Percentiles rank a stretch among this genome's conserved stretches.
These are phyloP conservation scores for Mesocricetus auratus DNA, from an alignment of 2,113 vertebrate genomes.

Conservation along the genomic window DNA sequence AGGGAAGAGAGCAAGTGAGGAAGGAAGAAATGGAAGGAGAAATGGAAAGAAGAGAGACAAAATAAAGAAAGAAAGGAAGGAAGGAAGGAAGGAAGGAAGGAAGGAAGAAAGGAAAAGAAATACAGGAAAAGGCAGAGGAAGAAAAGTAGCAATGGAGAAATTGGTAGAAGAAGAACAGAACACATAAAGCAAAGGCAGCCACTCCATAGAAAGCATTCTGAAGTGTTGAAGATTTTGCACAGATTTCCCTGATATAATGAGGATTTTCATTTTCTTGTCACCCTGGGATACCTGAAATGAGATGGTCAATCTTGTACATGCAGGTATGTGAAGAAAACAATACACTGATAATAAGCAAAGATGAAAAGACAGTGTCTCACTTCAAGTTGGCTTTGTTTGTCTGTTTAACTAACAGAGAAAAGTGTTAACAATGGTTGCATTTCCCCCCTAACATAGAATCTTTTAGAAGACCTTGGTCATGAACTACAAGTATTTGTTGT, in stretches of 20 bases:
- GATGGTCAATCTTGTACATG: background rate
- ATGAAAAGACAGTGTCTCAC: background rate
- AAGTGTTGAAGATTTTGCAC: background rate
- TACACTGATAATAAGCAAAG: background rate
- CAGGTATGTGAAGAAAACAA: background rate
- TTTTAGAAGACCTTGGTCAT: background rate
- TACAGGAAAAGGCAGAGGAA: background rate
- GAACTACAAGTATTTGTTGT: background rate
- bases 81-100: too few relatives aligned
- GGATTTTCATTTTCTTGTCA: background rate
- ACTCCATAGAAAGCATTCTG: background rate
- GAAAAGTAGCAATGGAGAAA: background rate
- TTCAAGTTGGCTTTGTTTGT: background rate
- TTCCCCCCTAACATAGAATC: background rate
- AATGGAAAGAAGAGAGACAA: accelerated
- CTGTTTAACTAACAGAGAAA: background rate
- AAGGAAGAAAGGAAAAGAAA: background rate
- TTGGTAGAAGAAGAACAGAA: too few relatives aligned
- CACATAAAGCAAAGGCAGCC: background rate
- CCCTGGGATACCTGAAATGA: background rate
- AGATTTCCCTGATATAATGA: background rate
- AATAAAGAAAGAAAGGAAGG: background rate
- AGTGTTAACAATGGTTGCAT: background rate
- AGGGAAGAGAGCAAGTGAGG: accelerated
- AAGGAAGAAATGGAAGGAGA: too few relatives aligned